Conservation (phyloP, 1,140 invertebrate genomes). For the Diorhabda elongata region DNA sequence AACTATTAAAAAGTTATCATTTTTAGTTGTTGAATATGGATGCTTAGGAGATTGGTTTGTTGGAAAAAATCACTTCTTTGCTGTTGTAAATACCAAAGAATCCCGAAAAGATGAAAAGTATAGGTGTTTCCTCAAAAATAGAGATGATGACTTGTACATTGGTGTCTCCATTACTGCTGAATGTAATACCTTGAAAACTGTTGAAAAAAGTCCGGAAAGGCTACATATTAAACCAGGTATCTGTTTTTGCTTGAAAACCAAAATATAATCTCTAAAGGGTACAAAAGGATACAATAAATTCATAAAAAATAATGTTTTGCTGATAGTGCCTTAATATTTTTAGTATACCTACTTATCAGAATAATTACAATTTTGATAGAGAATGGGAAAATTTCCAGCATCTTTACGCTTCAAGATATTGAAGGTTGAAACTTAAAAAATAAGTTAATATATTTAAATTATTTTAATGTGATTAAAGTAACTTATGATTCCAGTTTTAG, state of each 20-base stretch:
- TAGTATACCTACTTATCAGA: too few relatives aligned
- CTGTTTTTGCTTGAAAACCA: conserved; percentile 1
- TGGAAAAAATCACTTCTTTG: conserved; percentile 92
- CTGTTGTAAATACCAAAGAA: conserved; percentile 91
- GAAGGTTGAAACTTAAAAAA: too few relatives aligned
- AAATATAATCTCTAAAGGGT: neutral
- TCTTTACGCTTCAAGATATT: too few relatives aligned
- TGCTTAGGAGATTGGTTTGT: conserved; percentile 95
- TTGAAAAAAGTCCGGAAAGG: conserved; percentile 89
- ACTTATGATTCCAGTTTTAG: too few relatives aligned
- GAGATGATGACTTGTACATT: conserved; percentile 87
- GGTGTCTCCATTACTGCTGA: conserved; percentile 89
- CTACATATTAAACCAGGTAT: conserved; percentile 71
- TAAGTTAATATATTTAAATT: too few relatives aligned
- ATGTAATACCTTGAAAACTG: conserved; percentile 86
- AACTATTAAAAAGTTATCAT: conserved; percentile 24
- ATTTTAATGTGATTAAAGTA: too few relatives aligned
- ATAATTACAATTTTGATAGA: too few relatives aligned
- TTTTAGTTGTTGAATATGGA: conserved; percentile 81
- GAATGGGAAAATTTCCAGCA: too few relatives aligned
- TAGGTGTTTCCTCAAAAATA: conserved; percentile 88
- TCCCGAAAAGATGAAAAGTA: conserved; percentile 91
- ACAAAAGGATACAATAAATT: too few relatives aligned
- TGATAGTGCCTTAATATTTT: too few relatives aligned
- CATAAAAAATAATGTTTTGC: too few relatives aligned